Percentiles rank a stretch among this genome's conserved stretches.
These are phyloP conservation scores for Podabrus alpinus DNA, from an alignment of 2,888 invertebrate genomes.

Conservation along the genomic window DNA sequence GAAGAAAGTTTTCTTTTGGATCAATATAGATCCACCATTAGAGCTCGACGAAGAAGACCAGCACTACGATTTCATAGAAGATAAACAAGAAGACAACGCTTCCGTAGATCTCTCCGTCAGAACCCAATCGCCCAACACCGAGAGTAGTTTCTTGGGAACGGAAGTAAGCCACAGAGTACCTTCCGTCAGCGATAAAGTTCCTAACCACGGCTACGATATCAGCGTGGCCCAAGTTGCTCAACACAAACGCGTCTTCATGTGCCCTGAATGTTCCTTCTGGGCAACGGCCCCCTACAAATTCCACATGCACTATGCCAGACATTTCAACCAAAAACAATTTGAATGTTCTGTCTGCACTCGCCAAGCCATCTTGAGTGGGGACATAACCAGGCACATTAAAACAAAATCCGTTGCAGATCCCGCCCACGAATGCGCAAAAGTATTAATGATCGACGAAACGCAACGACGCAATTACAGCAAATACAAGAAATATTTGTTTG, in stretches of 20 bases:
- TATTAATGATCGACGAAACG: conserved; percentile 89
- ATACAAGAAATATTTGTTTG: too few relatives aligned
- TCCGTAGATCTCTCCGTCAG: too few relatives aligned
- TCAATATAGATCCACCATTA: conserved; percentile 62
- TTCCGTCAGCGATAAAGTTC: too few relatives aligned
- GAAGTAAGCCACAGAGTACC: conserved; percentile 44
- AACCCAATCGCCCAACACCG: conserved; percentile 51
- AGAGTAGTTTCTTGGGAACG: conserved; percentile 44
- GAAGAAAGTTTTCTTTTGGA: conserved; percentile 82
- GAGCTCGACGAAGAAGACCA: too few relatives aligned
- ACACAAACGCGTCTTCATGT: conserved; percentile 84
- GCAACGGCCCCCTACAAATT: conserved; percentile 91
- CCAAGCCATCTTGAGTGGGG: conserved; percentile 96
- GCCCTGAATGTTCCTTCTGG: conserved; percentile 91
- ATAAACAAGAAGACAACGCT: too few relatives aligned
- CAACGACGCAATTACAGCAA: conserved; percentile 89
- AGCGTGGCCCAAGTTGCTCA: too few relatives aligned
- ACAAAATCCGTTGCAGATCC: conserved; percentile 85
- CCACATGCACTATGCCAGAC: conserved; percentile 92
- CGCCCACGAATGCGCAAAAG: conserved; percentile 78
- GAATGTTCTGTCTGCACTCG: conserved; percentile 93
- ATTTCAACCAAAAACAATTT: conserved; percentile 90
- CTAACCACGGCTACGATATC: conserved; percentile 65
- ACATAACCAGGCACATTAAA: conserved; percentile 93
- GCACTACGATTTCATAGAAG: too few relatives aligned